A percentile compares a stretch with the other conserved stretches of the same genome.
Evolutionary conservation across 2,113 vertebrate genomes (phyloP).

Genomic region (Boleophthalmus pectinirostris): DNA sequence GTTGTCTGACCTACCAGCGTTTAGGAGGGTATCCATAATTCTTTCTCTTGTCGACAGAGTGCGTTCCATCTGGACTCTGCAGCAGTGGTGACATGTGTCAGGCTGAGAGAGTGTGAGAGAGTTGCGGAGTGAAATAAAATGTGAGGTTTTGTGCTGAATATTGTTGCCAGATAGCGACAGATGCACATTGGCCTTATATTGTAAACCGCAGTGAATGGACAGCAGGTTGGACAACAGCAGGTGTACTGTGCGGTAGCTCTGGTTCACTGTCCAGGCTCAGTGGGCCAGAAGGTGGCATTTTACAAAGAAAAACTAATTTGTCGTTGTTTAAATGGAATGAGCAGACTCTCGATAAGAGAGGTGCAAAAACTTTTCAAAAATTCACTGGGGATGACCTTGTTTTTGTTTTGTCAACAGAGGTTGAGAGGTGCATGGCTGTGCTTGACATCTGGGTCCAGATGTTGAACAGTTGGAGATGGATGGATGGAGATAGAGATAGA

Average conservation of each 20-base stretch:
- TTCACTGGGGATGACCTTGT: not conserved
- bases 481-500: conserved; percentile 67
- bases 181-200: conserved; percentile 78
- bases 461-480: conserved; percentile 74
- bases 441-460: conserved; percentile 37
- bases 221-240: conserved; percentile 71
- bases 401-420: conserved; percentile 69
- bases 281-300: conserved; percentile 70
- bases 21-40: not conserved
- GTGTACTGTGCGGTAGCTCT: conserved; percentile 67
- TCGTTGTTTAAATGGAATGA: conserved; percentile 1
- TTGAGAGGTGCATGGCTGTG: conserved; percentile 63
- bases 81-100: conserved; percentile 19
- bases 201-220: conserved; percentile 71
- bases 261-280: conserved; percentile 66
- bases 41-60: conserved; percentile 34
- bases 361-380: not conserved
- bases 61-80: conserved; percentile 33
- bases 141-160: not conserved
- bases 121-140: not conserved
- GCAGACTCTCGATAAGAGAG: not conserved
- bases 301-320: conserved; percentile 71
- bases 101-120: conserved; percentile 34
- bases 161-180: conserved; percentile 78
- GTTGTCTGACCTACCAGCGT: not conserved